A percentile compares a stretch with the other conserved stretches of the same genome.
These are phyloP conservation scores for Venusia cambrica DNA, from an alignment of 2,888 invertebrate genomes.

Conservation along the genomic window DNA sequence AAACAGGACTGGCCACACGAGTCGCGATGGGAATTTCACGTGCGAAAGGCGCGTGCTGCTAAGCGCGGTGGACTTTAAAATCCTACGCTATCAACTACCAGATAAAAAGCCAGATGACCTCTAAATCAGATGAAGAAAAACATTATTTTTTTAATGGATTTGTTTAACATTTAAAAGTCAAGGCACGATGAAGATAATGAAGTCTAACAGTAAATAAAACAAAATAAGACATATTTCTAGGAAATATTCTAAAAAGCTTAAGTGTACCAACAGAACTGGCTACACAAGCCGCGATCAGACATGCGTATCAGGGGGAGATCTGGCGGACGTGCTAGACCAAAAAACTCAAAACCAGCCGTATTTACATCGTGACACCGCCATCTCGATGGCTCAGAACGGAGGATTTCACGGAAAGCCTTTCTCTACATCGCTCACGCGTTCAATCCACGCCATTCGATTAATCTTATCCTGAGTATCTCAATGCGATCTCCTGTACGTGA, in stretches of 20 bases:
- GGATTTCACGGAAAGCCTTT: conserved; percentile 49
- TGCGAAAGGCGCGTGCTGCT: conserved; percentile 52
- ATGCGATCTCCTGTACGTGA: conserved; percentile 37
- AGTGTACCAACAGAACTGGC: conserved; percentile 28
- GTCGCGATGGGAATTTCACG: conserved; percentile 60
- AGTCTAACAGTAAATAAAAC: conserved; percentile 22
- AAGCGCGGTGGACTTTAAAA: conserved; percentile 43
- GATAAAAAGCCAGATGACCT: conserved; percentile 17
- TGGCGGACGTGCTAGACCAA: conserved; percentile 44
- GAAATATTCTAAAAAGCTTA: conserved; percentile 29
- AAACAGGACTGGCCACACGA: too few relatives aligned
- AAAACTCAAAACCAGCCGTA: conserved; percentile 32
- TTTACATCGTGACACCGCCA: conserved; percentile 48
- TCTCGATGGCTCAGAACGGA: conserved; percentile 49
- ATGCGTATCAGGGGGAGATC: conserved; percentile 46
- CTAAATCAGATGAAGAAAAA: conserved; percentile 20
- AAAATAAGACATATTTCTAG: conserved; percentile 28
- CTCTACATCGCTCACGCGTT: conserved; percentile 43
- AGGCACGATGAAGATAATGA: conserved; percentile 18
- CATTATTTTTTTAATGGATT: conserved; percentile 19
- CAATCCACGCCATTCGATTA: conserved; percentile 44
- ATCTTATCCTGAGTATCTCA: conserved; percentile 46
- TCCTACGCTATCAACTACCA: conserved; percentile 36
- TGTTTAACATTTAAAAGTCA: conserved; percentile 15
- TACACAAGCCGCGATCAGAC: conserved; percentile 30